phyloP scores from a whole-genome alignment of 2,113 vertebrate genomes.

The Myxocyprinus asiaticus region DNA sequence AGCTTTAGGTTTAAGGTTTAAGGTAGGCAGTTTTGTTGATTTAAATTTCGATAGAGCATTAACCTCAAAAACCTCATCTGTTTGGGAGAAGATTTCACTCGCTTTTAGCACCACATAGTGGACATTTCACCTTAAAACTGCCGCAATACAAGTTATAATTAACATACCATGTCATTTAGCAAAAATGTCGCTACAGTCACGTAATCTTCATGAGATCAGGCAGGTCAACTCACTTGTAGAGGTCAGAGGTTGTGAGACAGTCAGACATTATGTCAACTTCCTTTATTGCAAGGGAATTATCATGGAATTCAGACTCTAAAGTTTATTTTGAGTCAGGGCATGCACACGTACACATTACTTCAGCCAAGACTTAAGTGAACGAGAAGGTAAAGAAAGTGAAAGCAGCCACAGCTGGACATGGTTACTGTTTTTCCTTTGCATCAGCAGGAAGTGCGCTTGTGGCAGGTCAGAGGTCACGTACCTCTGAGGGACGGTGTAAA shows the following conservation, averaged over 20 bases:
- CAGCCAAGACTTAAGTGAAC: neutral
- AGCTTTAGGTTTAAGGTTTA: no score
- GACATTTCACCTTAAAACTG: no score
- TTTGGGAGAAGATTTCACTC: no score
- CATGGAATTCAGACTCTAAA: neutral
- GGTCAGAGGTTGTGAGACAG: neutral
- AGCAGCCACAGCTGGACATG: conserved; percentile 28
- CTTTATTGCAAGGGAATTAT: neutral
- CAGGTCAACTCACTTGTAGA: no score
- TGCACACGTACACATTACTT: neutral
- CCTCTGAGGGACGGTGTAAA: neutral
- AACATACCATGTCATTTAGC: no score
- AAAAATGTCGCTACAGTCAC: no score
- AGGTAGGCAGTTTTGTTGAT: no score
- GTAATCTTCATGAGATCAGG: neutral
- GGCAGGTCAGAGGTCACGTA: conserved; percentile 9
- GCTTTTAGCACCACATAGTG: no score
- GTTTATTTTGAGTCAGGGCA: neutral
- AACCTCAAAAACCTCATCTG: no score
- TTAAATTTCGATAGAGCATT: no score
- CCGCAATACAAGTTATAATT: no score
- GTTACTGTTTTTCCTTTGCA: conserved; percentile 27
- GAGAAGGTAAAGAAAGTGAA: neutral
- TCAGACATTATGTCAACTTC: conserved; percentile 10
- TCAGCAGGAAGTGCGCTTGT: conserved; percentile 25